phyloP scores from a whole-genome alignment of 2,113 vertebrate species.

The Arizona elegans region DNA sequence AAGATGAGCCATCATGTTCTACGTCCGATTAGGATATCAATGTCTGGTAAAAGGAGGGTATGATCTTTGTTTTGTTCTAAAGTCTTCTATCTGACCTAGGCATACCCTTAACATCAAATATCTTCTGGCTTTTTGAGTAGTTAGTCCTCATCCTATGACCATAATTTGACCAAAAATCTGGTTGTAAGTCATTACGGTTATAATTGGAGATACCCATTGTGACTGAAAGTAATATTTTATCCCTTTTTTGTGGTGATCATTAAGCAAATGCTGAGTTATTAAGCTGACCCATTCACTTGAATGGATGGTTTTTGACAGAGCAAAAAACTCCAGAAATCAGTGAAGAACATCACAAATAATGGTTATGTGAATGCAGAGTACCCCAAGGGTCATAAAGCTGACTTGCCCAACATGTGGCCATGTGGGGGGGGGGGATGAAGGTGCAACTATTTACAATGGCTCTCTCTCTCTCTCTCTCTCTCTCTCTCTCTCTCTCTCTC shows the following conservation, averaged over 20 bases:
- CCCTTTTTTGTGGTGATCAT: neutral
- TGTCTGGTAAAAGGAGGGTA: neutral
- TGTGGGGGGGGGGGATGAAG: accelerated
- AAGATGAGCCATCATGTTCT: neutral
- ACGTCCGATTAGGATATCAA: neutral
- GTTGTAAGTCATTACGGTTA: neutral
- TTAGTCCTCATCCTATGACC: neutral
- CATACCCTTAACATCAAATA: neutral
- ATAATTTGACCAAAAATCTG: neutral
- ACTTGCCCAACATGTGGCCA: neutral
- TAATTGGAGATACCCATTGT: neutral
- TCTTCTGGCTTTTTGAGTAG: neutral
- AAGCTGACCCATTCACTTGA: neutral
- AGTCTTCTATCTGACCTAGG: neutral
- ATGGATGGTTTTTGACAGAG: neutral
- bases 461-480: neutral
- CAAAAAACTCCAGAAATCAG: neutral
- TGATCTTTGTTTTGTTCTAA: neutral
- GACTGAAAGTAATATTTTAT: neutral
- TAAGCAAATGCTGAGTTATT: neutral
- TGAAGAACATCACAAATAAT: neutral
- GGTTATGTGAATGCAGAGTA: neutral
- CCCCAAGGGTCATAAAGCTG: neutral
- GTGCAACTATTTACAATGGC: neutral
- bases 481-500: no score